These are phyloP conservation scores for Andrena marginata DNA, from an alignment of 2,888 invertebrate species.

Conservation along the genomic window DNA sequence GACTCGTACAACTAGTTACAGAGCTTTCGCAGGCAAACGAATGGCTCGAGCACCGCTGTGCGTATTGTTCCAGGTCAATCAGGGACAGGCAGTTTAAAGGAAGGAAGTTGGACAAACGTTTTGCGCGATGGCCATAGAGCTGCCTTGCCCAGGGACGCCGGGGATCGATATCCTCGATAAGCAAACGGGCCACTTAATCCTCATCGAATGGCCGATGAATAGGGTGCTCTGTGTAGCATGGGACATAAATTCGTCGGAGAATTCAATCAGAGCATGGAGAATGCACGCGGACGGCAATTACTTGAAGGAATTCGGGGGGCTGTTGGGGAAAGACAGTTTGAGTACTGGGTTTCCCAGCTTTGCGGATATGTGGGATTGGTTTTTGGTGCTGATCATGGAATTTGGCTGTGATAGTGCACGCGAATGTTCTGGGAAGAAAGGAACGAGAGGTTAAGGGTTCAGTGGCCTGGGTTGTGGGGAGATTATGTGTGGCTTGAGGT, in stretches of 20 bases:
- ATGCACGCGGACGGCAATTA: slow-evolving; percentile 1
- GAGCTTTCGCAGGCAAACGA: slow-evolving; percentile 1
- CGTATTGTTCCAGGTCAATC: slow-evolving; percentile 9
- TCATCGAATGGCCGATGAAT: slow-evolving; percentile 2
- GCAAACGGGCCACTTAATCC: slow-evolving; percentile 7
- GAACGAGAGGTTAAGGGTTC: too few relatives aligned
- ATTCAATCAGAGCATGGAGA: slow-evolving; percentile 8
- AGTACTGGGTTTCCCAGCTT: too few relatives aligned
- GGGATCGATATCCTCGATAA: slow-evolving; percentile 17
- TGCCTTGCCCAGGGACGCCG: not conserved
- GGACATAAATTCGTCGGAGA: slow-evolving; percentile 1
- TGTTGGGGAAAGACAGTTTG: not conserved
- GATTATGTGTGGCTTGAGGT: too few relatives aligned
- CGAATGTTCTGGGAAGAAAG: too few relatives aligned
- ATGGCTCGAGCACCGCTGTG: not conserved
- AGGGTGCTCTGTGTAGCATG: not conserved
- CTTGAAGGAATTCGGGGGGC: not conserved
- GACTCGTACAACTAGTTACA: not conserved
- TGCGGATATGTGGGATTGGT: too few relatives aligned
- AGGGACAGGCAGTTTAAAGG: not conserved
- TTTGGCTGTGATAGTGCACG: too few relatives aligned
- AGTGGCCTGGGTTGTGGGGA: too few relatives aligned
- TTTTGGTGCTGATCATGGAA: too few relatives aligned
- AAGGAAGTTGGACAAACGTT: slow-evolving; percentile 5
- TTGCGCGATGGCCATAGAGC: not conserved